Evolutionary conservation across 1,140 invertebrate species (phyloP).

Genomic region (Parapsyche elsis): DNA sequence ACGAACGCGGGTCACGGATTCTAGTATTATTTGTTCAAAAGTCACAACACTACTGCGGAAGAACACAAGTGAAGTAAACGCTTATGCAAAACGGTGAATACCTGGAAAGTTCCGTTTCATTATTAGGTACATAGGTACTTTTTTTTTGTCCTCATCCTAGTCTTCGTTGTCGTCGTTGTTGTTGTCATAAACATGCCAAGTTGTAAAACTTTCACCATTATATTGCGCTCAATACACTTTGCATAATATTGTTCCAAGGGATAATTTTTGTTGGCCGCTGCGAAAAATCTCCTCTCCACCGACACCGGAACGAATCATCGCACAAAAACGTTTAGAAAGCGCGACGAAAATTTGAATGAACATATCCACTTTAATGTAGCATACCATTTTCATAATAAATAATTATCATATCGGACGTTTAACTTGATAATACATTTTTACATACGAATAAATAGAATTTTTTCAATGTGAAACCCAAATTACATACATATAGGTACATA

Average conservation of each 20-base stretch:
- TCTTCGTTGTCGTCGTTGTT: neutral
- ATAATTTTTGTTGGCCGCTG: constrained; percentile 20
- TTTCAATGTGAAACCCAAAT: no score
- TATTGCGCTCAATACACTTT: constrained; percentile 34
- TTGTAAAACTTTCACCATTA: constrained; percentile 46
- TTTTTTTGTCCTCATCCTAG: neutral
- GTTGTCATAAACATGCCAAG: constrained; percentile 31
- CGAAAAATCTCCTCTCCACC: neutral
- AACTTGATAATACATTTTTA: no score
- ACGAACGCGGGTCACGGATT: neutral
- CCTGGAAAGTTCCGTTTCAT: constrained; percentile 31
- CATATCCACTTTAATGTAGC: no score
- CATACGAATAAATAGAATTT: no score
- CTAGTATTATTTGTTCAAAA: neutral
- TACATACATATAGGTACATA: no score
- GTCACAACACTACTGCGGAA: constrained; percentile 8
- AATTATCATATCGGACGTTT: no score
- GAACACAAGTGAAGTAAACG: neutral
- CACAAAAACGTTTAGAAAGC: constrained; percentile 12
- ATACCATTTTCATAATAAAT: no score
- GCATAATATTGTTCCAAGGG: constrained; percentile 39
- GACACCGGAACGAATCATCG: constrained; percentile 6
- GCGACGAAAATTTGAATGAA: neutral
- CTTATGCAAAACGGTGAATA: constrained; percentile 33
- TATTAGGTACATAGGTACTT: neutral